Conservation (phyloP, 2,888 invertebrate species). For the Xestia ashworthii region DNA sequence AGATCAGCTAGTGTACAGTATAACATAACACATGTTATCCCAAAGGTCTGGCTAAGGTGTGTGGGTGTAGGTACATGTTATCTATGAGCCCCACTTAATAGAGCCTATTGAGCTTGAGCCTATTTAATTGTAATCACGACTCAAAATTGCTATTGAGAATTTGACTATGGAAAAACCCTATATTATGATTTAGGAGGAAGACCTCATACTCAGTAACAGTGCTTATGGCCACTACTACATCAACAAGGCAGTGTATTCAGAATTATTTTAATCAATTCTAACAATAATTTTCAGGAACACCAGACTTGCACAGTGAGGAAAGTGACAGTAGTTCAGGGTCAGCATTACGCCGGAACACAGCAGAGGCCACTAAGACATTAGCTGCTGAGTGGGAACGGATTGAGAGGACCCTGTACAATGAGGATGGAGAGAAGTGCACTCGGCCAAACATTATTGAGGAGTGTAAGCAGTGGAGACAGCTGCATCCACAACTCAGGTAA, state of each 20-base stretch:
- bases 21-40: no score
- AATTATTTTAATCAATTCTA: not conserved
- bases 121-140: not conserved
- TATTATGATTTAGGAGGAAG: not conserved
- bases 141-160: not conserved
- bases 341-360: constrained; percentile 86
- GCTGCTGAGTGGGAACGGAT: constrained; percentile 90
- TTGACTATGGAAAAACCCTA: not conserved
- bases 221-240: not conserved
- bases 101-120: no score
- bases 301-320: constrained; percentile 87
- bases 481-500: constrained; percentile 91
- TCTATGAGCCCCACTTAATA: not conserved
- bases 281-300: constrained; percentile 77
- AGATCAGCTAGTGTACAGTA: no score
- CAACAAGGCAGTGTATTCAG: not conserved
- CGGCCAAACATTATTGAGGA: constrained; percentile 89
- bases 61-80: no score
- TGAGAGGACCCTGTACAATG: constrained; percentile 90
- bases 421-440: constrained; percentile 87
- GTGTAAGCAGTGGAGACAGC: constrained; percentile 90
- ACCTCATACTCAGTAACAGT: not conserved
- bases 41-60: not conserved
- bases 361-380: constrained; percentile 87
- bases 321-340: constrained; percentile 90